Evolutionary conservation across 2,888 invertebrate genomes (phyloP).

Genomic region (Orthosia gothica): DNA sequence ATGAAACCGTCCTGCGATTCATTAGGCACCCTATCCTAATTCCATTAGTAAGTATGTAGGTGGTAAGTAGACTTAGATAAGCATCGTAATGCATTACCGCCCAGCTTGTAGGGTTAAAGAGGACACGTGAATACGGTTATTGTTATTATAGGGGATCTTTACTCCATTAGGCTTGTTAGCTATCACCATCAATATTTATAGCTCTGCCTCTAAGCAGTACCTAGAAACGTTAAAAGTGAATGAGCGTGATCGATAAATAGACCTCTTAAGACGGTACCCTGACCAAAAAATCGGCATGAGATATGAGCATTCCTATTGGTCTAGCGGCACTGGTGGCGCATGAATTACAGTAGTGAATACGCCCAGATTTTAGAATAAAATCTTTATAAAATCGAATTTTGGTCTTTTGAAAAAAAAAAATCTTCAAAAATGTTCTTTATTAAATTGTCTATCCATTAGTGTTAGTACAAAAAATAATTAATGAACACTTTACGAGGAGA

Average conservation of each 20-base stretch:
- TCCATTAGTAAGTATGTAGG: slow-evolving; percentile 18
- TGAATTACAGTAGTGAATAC: no score
- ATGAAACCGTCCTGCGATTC: slow-evolving; percentile 9
- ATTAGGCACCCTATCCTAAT: slow-evolving; percentile 26
- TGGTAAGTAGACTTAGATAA: neutral
- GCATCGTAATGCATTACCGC: slow-evolving; percentile 5
- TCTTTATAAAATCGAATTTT: no score
- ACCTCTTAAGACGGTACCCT: no score
- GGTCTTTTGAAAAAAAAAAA: no score
- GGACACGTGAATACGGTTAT: neutral
- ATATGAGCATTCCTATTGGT: no score
- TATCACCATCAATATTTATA: neutral
- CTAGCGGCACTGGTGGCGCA: no score
- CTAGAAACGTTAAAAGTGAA: neutral
- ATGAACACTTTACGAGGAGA: no score
- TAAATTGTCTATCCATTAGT: no score
- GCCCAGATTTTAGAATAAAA: no score
- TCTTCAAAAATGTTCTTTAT: no score
- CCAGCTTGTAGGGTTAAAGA: slow-evolving; percentile 6
- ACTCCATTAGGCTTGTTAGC: neutral
- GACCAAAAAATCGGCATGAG: no score
- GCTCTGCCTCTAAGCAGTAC: neutral
- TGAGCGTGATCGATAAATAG: neutral
- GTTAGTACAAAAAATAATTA: no score
- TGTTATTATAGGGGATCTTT: slow-evolving; percentile 5